Conservation (phyloP, 2,888 invertebrate species). For the Lepeophtheirus nordmannii region DNA sequence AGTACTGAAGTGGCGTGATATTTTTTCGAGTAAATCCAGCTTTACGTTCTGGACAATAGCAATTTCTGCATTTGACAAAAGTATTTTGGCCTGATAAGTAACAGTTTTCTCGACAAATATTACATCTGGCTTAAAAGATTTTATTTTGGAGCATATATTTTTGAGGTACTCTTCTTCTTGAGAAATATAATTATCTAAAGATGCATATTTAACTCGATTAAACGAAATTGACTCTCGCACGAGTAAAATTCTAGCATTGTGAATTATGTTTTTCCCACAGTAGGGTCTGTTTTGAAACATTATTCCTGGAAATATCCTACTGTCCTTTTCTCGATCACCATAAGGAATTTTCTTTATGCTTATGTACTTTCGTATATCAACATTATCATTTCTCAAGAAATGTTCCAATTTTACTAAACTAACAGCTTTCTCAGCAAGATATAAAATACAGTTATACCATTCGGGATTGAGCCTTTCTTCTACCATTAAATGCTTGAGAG, state of each 20-base stretch:
- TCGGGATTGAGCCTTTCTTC: conserved; percentile 2
- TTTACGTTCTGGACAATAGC: conserved; percentile 76
- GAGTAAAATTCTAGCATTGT: conserved; percentile 1
- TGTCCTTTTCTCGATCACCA: conserved; percentile 31
- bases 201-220: conserved; percentile 5
- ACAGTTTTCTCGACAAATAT: conserved; percentile 79
- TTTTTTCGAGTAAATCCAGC: conserved; percentile 56
- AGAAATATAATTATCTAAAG: conserved; percentile 26
- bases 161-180: conserved; percentile 70
- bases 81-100: conserved; percentile 58
- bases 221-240: conserved; percentile 12
- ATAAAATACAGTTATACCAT: not conserved
- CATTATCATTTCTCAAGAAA: not conserved
- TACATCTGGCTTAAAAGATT: conserved; percentile 64
- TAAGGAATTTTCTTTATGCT: conserved; percentile 71
- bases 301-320: conserved; percentile 54
- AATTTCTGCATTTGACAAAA: conserved; percentile 59
- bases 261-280: conserved; percentile 38
- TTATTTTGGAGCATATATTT: conserved; percentile 68
- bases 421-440: not conserved
- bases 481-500: not conserved
- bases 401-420: not conserved
- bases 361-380: conserved; percentile 7
- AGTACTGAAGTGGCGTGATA: conserved; percentile 42
- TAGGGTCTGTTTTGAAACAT: conserved; percentile 41